Evolutionary conservation across 2,113 vertebrate genomes (phyloP).

Genomic region (Candoia aspera): DNA sequence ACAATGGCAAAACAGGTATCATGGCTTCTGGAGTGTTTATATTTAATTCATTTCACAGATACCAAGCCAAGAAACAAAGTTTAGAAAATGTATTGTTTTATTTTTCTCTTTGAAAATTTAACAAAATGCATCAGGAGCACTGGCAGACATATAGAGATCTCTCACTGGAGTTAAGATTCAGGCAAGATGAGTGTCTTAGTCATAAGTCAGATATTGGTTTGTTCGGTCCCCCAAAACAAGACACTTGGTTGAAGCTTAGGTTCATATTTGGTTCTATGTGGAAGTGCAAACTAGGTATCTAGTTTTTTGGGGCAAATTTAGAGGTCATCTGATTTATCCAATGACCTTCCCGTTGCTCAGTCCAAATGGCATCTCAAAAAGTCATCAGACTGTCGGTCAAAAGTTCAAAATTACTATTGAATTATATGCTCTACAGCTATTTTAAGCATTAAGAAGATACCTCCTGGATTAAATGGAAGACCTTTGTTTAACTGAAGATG

Average conservation of each 20-base stretch:
- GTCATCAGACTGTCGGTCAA: background rate
- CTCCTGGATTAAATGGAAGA: background rate
- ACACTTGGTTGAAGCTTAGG: background rate
- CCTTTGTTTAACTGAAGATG: background rate
- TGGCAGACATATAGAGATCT: background rate
- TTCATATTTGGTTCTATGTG: background rate
- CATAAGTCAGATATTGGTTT: background rate
- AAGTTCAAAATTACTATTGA: background rate
- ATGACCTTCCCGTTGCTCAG: background rate
- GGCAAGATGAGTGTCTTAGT: background rate
- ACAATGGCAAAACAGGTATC: background rate
- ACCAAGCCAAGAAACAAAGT: constrained; percentile 8
- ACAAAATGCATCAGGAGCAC: background rate
- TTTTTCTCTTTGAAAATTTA: constrained; percentile 27
- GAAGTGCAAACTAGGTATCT: background rate
- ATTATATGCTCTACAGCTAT: background rate
- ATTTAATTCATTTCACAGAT: background rate
- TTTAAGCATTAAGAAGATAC: background rate
- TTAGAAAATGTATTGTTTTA: constrained; percentile 33
- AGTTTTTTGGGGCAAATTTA: background rate
- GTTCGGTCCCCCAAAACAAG: background rate
- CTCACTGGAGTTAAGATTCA: background rate
- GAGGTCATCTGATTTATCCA: background rate
- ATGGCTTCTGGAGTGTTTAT: background rate
- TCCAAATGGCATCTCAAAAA: background rate